Evolutionary conservation across 2,113 vertebrate species (phyloP).

Genomic region (Planiliza haematocheilus): DNA sequence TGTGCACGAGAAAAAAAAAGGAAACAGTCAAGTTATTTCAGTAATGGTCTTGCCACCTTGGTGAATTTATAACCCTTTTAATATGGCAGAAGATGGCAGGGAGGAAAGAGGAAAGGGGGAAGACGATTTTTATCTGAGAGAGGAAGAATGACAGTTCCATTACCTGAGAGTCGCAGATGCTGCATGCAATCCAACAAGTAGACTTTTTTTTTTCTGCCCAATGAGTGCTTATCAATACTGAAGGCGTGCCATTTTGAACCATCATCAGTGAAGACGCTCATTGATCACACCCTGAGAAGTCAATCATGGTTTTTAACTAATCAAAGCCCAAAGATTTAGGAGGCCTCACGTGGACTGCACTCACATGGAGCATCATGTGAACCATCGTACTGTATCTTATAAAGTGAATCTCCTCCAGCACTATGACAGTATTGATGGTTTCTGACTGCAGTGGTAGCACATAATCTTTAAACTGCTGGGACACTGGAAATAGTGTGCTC

Average conservation of each 20-base stretch:
- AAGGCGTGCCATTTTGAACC: constrained; percentile 64
- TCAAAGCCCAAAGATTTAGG: constrained; percentile 60
- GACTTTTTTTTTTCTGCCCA: constrained; percentile 47
- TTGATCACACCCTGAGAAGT: constrained; percentile 71
- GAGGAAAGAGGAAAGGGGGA: constrained; percentile 54
- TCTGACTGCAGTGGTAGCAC: constrained; percentile 19
- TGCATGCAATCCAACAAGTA: constrained; percentile 73
- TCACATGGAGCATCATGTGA: constrained; percentile 15
- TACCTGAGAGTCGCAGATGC: constrained; percentile 75
- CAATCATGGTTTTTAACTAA: constrained; percentile 70
- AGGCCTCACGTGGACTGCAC: constrained; percentile 31
- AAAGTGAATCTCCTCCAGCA: constrained; percentile 16
- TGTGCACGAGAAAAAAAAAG: constrained; percentile 49
- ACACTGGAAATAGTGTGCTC: too few species aligned
- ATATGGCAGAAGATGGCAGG: constrained; percentile 65
- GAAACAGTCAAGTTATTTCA: constrained; percentile 61
- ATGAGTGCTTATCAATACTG: constrained; percentile 77
- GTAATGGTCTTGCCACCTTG: constrained; percentile 67
- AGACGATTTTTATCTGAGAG: constrained; percentile 77
- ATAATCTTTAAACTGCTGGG: too few species aligned
- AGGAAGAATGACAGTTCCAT: constrained; percentile 85
- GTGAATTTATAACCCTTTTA: constrained; percentile 77
- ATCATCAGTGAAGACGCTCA: constrained; percentile 60
- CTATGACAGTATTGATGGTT: constrained; percentile 18
- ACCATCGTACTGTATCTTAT: constrained; percentile 21